Evolutionary conservation across 2,797 vertebrate genomes (phyloP), one percentile per base, ranked within the genome.

Genomic region (Peromyscus attwateri): DNA sequence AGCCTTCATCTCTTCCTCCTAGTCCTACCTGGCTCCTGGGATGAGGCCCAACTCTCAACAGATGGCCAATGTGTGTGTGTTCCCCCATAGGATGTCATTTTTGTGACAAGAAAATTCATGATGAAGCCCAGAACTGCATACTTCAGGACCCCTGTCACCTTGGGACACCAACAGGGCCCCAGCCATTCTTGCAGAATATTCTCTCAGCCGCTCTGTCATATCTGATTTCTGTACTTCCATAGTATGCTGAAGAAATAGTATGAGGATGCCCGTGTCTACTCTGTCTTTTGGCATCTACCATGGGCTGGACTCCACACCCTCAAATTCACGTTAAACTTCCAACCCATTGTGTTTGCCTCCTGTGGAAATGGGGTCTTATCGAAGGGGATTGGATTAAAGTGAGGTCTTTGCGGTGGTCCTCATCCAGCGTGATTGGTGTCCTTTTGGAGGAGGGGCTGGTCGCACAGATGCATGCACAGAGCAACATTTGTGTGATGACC

Each of bases 151-250:
- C 3, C 17, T 1, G 37, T 16, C 27, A 55, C 34, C 21, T 8
- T 73, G 49, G 4, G 34, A 73, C 49, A 19, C 25, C n/a, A 40
- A 73, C 3, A 71, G 16, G 25, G 37, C 19, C 70, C 27, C 87
- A 75, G 16, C 3, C 1, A 6, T 12, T 62, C 85, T n/a, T 27
- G 0, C 3, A n/a, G 80, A 16, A 31, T 1, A 0, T 19, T 75
- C 21, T 34, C 40, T 34, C 14, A 6, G 43, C 27, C 0, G 3
- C 37, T 49, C 55, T 29, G 27, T 55, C 52, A 37, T 31, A 1
- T 0, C 3, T 7, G 1, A 0, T 0, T n/a, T 37, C 0, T 52
- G 31, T 31, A 2, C 3, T 0, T 11, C 5, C 10, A 2, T 27
- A 68, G 7, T 19, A 12, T 25, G 11, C 43, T 49, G 19, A 19